A percentile compares a stretch with the other conserved stretches of the same genome.
Conservation (phyloP, 2,888 invertebrate genomes). For the Pandemis heparana region DNA sequence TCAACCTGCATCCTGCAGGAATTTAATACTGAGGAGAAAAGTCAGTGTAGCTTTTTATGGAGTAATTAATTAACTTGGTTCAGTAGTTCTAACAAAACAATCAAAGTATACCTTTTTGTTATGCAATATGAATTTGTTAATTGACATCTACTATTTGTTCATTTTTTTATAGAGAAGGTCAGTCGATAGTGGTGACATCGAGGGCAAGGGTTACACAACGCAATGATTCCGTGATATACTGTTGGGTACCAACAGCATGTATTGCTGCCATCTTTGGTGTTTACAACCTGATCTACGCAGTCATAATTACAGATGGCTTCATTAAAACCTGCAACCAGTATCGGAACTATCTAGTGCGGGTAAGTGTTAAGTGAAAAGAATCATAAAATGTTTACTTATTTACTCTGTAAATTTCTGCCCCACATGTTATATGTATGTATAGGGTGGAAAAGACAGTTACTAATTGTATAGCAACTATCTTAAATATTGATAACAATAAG, state of each 20-base stretch:
- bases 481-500: too few species aligned
- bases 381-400: too few species aligned
- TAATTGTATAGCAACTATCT: too few species aligned
- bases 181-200: conserved; percentile 87
- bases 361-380: conserved; percentile 49
- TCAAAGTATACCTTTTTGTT: too few species aligned
- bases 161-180: conserved; percentile 84
- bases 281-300: conserved; percentile 89
- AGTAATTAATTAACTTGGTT: too few species aligned
- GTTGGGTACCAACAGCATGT: conserved; percentile 89
- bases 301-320: conserved; percentile 90
- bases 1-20: too few species aligned
- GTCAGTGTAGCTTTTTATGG: too few species aligned
- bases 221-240: conserved; percentile 87
- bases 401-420: too few species aligned
- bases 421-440: too few species aligned
- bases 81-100: too few species aligned
- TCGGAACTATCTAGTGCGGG: conserved; percentile 87
- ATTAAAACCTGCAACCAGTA: conserved; percentile 92
- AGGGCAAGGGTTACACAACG: conserved; percentile 86
- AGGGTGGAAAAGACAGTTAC: too few species aligned
- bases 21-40: too few species aligned
- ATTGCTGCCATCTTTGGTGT: conserved; percentile 87
- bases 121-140: background rate
- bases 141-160: background rate